phyloP scores from a whole-genome alignment of 2,113 vertebrate genomes.

The Gavia stellata region DNA sequence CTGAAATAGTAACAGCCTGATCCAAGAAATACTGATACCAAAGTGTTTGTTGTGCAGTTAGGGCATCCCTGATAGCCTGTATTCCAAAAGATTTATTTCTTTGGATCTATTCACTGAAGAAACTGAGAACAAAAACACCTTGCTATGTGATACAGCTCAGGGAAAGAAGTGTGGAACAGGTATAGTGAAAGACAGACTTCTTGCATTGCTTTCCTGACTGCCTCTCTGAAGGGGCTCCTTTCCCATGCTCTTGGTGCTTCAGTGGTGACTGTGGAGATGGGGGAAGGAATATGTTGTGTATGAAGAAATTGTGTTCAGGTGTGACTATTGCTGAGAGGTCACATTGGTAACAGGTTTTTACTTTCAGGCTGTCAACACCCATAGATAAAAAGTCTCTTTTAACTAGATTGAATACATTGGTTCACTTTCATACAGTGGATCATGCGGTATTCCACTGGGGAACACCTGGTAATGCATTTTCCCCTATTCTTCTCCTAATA shows the following conservation, averaged over 20 bases:
- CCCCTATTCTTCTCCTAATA: neutral
- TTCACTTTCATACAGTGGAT: neutral
- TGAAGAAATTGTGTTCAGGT: neutral
- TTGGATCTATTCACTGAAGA: neutral
- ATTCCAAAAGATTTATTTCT: neutral
- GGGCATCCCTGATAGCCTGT: neutral
- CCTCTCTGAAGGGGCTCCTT: neutral
- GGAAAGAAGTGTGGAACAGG: neutral
- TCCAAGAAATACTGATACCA: neutral
- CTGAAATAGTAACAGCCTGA: neutral
- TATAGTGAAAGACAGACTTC: neutral
- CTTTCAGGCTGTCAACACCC: neutral
- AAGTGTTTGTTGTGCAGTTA: neutral
- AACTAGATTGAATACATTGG: neutral
- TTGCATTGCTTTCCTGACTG: neutral
- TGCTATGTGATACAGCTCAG: neutral
- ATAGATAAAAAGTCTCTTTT: neutral
- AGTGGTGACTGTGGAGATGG: neutral
- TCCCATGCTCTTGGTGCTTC: neutral
- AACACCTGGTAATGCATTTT: neutral
- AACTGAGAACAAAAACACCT: neutral
- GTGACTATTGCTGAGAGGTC: neutral
- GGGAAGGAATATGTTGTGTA: neutral
- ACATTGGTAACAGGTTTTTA: neutral
- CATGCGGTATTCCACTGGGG: neutral